Evolutionary conservation across 1,140 invertebrate species (phyloP), one percentile per base, ranked within the genome.

Genomic region (Orussus abietinus): DNA sequence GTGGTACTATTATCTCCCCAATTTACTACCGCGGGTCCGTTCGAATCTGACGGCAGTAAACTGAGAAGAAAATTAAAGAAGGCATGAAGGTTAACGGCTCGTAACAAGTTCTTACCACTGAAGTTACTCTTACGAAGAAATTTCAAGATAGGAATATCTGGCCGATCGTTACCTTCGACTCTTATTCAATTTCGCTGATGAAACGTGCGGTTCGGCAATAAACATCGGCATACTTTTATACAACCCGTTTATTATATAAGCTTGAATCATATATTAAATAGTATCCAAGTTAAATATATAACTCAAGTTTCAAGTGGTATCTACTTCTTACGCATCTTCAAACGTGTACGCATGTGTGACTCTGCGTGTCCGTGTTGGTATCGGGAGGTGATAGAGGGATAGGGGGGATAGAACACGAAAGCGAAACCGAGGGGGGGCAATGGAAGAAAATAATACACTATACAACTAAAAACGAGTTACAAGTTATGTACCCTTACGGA

Each of bases 221-320:
- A 14, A 32, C 17, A 14, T 32, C n/a, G n/a, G n/a, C n/a, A n/a
- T n/a, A 32, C 9, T 57, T 58, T 51, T 64, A 62, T 66, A 64
- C 62, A 65, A 65, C 60, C 57, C 55, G 54, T 66, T 65, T 66
- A 64, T 65, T 66, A 54, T n/a, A n/a, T 62, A 66, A 57, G 57
- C 58, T 63, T 60, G 57, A 66, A 65, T 63, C 53, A 64, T 65
- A 62, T 64, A 64, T 64, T 61, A 59, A 62, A 60, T 61, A 55
- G 45, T 62, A 54, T 51, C 50, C 51, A 50, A 49, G 49, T 55
- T 62, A 49, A 62, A 59, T 63, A 59, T 60, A 64, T 49, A 64
- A 61, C 59, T 59, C 53, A 62, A 65, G 45, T 59, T 45, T 51
- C 15, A 43, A 31, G 26, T 28, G 20, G 11, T 42, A 6, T 25